Base-by-base conservation (phyloP, 2,797 vertebrate genomes). In the Borostomias antarcticus region DNA sequence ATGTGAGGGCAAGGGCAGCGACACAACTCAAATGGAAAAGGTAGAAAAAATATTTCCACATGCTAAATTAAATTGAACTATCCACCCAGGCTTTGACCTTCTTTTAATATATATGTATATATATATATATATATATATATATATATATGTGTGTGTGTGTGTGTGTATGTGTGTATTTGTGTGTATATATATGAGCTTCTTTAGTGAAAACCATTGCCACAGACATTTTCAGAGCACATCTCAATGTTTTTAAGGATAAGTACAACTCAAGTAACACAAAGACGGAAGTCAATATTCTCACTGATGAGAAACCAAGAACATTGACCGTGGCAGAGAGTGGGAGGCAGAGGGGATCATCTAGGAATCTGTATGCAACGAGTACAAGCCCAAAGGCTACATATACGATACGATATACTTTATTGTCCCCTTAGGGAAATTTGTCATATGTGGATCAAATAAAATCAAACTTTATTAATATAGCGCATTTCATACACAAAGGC, bases 31-130 rank as follows among this genome's bases (percentile, higher is more conserved):
- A 51, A 63, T 37, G 51, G 47, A 7, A 19, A 28, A 40, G 47
- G 60, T 48, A 48, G 23, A 30, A 26, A 37, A 64, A 43, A 37
- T 48, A 74, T n/a, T n/a, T n/a, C n/a, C n/a, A n/a, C n/a, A 64
- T 52, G 9, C 17, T 52, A 59, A 47, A 72, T 37, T 57, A 32
- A 63, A 63, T 8, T 29, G 43, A 61, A 30, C 15, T 29, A 47
- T 40, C 5, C 23, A 19, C 6, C 37, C 28, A 43, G 21, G 13
- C 4, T 5, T 2, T 25, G 19, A 51, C 21, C 21, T 4, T 9
- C 48, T 51, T 7, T 8, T 51, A 23, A 21, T 23, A 23, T 26
- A 21, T 51, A 23, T 45, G 40, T 13, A n/a, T n/a, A n/a, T n/a
- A n/a, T n/a, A n/a, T n/a, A n/a, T n/a, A n/a, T n/a, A n/a, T n/a